Base-by-base conservation (phyloP, 2,113 vertebrate genomes). In the Myotis lucifugus region DNA sequence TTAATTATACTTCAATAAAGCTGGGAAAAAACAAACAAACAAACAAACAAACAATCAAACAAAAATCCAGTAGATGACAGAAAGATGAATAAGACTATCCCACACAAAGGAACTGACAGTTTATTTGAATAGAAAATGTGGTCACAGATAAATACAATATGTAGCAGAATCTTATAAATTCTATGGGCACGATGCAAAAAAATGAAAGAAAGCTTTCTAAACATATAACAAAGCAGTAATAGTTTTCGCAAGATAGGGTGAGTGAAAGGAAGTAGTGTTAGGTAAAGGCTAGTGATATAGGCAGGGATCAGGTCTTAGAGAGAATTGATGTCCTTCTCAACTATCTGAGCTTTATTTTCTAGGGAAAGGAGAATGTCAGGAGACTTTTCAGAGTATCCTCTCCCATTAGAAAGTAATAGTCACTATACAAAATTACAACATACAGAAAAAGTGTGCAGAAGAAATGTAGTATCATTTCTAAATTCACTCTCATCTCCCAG, bases 51-150 rank as follows among this genome's bases (percentile, higher is more conserved):
- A 21, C 12, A 37, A 37, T 40, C 40, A 40, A 40, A 37, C 72
- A 59, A 70, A 23, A 76, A 85, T 13, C 40, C 64, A 59, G 15
- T 69, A 50, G 40, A 14, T 84, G 27, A 69, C 59, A 29, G 6
- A 61, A 86, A 74, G 46, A 54, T 77, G 61, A 77, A 25, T 73
- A 79, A 69, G 52, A 42, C 13, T 70, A 8, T 13, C 9, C 32
- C 46, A 66, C 29, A 17, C 32, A 37, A 52, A 59, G 37, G 25
- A 42, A 42, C 27, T 52, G 48, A 59, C 27, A 61, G 66, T 86
- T 73, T 78, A 69, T 85, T 91, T 88, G 78, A 95, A 17, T 82
- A 72, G 70, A 81, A 79, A 78, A 19, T 66, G 5, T 90, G 42
- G 7, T 85, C 67, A 94, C 18, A 85, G 54, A 67, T 88, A 77